Percentiles rank a stretch among this genome's conserved stretches.
Conservation (phyloP, 2,888 invertebrate genomes). For the Polyommatus icarus region DNA sequence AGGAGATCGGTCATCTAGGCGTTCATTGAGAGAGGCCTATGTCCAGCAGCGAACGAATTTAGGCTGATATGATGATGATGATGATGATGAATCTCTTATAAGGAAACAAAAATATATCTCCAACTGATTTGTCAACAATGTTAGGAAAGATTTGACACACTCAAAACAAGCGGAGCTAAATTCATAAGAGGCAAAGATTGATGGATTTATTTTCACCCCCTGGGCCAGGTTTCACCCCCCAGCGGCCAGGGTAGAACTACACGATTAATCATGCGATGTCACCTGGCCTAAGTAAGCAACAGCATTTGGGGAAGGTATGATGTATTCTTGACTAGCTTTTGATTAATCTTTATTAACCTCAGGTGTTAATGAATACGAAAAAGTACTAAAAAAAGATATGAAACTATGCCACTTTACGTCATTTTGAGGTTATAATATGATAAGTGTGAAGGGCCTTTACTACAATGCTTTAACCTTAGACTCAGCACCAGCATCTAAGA, state of each 20-base stretch:
- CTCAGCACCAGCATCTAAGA: no score
- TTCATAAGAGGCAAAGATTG: conserved; percentile 45
- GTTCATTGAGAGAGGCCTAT: no score
- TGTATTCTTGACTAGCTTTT: neutral
- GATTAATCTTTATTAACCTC: neutral
- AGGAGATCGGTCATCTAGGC: no score
- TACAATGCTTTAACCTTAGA: no score
- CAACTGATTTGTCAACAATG: neutral
- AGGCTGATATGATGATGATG: no score
- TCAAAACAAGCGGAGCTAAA: conserved; percentile 41
- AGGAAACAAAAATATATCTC: no score
- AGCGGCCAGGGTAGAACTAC: conserved; percentile 40
- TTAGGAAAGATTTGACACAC: conserved; percentile 38
- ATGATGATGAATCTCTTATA: neutral
- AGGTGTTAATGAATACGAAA: neutral
- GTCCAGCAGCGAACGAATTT: no score
- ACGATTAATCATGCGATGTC: conserved; percentile 49
- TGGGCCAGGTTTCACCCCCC: conserved; percentile 44
- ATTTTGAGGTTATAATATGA: neutral
- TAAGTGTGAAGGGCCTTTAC: no score
- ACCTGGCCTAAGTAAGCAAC: conserved; percentile 49
- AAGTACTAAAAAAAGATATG: no score
- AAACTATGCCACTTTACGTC: neutral
- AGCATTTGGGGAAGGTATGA: conserved; percentile 42
- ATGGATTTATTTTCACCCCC: conserved; percentile 46